Base-by-base conservation (phyloP, 2,797 vertebrate species). In the Phrynocephalus guinanensis region DNA sequence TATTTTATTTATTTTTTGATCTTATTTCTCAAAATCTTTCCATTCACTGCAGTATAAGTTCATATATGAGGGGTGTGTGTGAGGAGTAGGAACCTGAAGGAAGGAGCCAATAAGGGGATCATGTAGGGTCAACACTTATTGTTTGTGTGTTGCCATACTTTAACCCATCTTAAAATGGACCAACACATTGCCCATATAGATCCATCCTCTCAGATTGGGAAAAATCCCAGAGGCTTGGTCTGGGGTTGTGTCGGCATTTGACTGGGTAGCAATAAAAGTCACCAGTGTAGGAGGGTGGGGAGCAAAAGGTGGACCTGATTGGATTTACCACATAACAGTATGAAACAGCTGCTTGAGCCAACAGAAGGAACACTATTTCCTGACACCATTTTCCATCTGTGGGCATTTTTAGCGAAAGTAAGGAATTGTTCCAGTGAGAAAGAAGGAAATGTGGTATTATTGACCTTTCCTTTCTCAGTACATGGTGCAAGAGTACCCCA, bases 1-100 rank as follows among this genome's bases (percentile, higher is more conserved):
- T 50, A 26, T 84, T 50, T 73, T 83, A 76, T 2, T 7, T 2
- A 60, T 80, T 50, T 28, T 84, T 50, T 73, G 81, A 76, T 2
- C 9, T 10, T 2, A 60, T 80, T 0, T 30, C 67, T 52, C 26
- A 70, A n/a, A 63, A 79, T 60, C 70, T 82, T 77, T 56, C 63
- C 20, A 48, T 81, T 85, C n/a, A 16, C 6, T 63, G 44, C 67
- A 48, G 33, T 82, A 75, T 63, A 87, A 82, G 28, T 87, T 66
- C 11, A 44, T 30, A 24, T 77, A n/a, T 56, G 73, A 77, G 71
- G 50, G 5, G 16, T 1, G n/a, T 10, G 77, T n/a, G 75, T 38
- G 73, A 52, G 77, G 71, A 76, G 22, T 48, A 18, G 33, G 44
- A 26, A 79, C 60, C 11, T 56, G 48, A 60, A 22, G 26, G 9